phyloP scores from a whole-genome alignment of 2,113 vertebrate species.

The Channa argus region DNA sequence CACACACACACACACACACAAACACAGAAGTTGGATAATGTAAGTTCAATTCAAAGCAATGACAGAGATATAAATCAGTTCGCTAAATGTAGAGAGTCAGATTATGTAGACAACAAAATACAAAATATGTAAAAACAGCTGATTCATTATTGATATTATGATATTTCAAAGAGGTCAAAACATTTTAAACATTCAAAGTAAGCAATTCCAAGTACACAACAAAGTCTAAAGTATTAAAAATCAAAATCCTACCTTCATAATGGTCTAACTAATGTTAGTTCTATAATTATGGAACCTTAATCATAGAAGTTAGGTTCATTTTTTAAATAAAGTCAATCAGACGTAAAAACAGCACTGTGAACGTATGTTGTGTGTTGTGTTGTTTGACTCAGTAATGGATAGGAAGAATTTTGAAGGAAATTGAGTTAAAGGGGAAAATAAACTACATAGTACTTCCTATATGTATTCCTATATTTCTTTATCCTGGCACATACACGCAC shows the following conservation, averaged over 20 bases:
- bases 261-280: background rate
- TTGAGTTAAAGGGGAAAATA: slow-evolving; percentile 30
- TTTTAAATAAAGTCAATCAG: background rate
- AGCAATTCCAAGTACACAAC: too few species aligned
- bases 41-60: too few species aligned
- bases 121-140: too few species aligned
- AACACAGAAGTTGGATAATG: too few species aligned
- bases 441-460: background rate
- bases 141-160: background rate
- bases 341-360: background rate
- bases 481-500: background rate
- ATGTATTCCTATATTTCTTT: background rate
- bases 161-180: background rate
- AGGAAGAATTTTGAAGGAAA: slow-evolving; percentile 22
- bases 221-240: too few species aligned
- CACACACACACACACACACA: too few species aligned
- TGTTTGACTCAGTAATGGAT: slow-evolving; percentile 38
- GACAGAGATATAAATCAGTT: too few species aligned
- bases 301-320: too few species aligned
- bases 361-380: background rate
- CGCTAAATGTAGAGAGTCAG: too few species aligned
- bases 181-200: background rate
- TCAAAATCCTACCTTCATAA: background rate
- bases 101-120: too few species aligned
- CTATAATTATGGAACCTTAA: too few species aligned